phyloP scores from a whole-genome alignment of 2,888 invertebrate species.

The Campoletis raptor region DNA sequence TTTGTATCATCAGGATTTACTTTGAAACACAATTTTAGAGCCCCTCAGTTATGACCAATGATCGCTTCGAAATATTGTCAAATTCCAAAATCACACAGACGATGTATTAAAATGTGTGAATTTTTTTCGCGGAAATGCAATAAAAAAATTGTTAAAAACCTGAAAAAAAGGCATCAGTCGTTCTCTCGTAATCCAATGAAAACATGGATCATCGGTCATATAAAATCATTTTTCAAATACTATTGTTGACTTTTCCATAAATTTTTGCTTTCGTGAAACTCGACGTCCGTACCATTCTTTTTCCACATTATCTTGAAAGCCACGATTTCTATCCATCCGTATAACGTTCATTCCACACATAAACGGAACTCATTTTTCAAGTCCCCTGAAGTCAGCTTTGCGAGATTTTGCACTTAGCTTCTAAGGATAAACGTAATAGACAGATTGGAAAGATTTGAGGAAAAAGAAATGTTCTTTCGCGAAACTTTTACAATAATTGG shows the following conservation, averaged over 20 bases:
- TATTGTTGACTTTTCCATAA: constrained; percentile 7
- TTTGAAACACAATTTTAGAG: no score
- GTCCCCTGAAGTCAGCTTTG: constrained; percentile 18
- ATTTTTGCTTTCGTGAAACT: constrained; percentile 43
- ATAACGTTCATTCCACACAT: background rate
- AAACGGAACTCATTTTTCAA: constrained; percentile 12
- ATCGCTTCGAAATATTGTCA: no score
- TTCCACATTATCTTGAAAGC: constrained; percentile 67
- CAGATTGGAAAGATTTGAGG: background rate
- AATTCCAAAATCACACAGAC: no score
- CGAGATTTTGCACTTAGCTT: constrained; percentile 23
- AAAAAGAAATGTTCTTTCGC: background rate
- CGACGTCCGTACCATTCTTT: constrained; percentile 52
- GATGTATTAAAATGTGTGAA: no score
- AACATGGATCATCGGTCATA: no score
- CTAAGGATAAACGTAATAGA: background rate
- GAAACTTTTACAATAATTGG: background rate
- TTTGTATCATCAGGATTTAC: no score
- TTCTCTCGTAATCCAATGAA: no score
- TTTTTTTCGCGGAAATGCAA: no score
- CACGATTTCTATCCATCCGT: constrained; percentile 68
- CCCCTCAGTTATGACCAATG: no score
- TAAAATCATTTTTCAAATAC: background rate
- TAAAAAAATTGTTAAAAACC: no score
- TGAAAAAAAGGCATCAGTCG: no score